Percentiles rank a stretch among this genome's conserved stretches.
Conservation (phyloP, 2,888 invertebrate species). For the Alcis repandata region DNA sequence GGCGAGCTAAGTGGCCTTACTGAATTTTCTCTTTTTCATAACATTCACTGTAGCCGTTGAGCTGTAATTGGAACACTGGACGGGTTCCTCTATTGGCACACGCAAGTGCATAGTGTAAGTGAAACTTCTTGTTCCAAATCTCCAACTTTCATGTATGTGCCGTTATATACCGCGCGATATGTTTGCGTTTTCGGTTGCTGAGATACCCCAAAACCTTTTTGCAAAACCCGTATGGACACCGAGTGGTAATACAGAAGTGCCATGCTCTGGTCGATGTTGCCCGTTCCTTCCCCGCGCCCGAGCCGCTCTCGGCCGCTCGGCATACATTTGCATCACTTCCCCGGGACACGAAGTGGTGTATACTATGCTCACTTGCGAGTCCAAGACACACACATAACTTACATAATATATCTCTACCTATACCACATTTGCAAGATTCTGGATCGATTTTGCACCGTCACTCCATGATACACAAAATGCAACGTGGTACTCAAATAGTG, state of each 20-base stretch:
- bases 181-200: slow-evolving; percentile 84
- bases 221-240: slow-evolving; percentile 76
- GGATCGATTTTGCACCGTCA: slow-evolving; percentile 89
- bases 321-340: slow-evolving; percentile 58
- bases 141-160: slow-evolving; percentile 84
- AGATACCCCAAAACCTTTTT: slow-evolving; percentile 76
- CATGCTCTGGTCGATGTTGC: slow-evolving; percentile 84
- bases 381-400: slow-evolving; percentile 70
- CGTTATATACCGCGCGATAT: slow-evolving; percentile 80
- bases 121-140: slow-evolving; percentile 88
- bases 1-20: slow-evolving; percentile 83
- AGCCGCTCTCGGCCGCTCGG: slow-evolving; percentile 59
- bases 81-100: slow-evolving; percentile 84
- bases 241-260: slow-evolving; percentile 82
- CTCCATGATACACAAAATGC: slow-evolving; percentile 77
- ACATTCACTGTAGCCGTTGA: slow-evolving; percentile 74
- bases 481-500: slow-evolving; percentile 56
- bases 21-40: slow-evolving; percentile 83
- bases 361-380: slow-evolving; percentile 74
- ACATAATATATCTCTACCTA: slow-evolving; percentile 57
- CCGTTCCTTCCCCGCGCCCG: slow-evolving; percentile 68
- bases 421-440: slow-evolving; percentile 75
- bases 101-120: slow-evolving; percentile 86
- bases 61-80: slow-evolving; percentile 79
- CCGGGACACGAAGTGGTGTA: slow-evolving; percentile 71